These are phyloP conservation scores for Anticlea derivata DNA, from an alignment of 2,888 invertebrate species.

Conservation along the genomic window DNA sequence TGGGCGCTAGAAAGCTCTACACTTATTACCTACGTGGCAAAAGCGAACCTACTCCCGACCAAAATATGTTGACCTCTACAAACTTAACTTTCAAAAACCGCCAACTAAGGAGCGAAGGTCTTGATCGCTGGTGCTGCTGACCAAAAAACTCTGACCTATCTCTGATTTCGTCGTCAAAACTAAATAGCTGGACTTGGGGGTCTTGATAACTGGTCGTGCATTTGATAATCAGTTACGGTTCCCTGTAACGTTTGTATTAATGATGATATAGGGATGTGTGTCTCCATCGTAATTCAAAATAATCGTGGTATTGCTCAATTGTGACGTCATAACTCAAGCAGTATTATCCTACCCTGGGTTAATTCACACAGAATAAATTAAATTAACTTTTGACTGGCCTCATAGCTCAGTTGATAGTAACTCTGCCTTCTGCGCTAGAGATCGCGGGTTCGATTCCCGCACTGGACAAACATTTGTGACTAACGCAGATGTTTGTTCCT, in stretches of 20 bases:
- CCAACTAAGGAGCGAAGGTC: slow-evolving; percentile 16
- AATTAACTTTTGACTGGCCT: too few relatives aligned
- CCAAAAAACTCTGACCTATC: slow-evolving; percentile 27
- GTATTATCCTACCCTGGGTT: background rate
- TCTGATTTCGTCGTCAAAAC: slow-evolving; percentile 15
- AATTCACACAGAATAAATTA: too few relatives aligned
- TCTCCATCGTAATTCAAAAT: slow-evolving; percentile 33
- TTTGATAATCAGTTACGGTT: slow-evolving; percentile 70
- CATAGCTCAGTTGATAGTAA: too few relatives aligned
- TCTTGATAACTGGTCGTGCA: slow-evolving; percentile 51
- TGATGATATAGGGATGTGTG: slow-evolving; percentile 66
- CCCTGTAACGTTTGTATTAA: slow-evolving; percentile 65
- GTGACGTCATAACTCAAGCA: slow-evolving; percentile 18
- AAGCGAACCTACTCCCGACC: slow-evolving; percentile 58
- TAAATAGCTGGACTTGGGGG: slow-evolving; percentile 24
- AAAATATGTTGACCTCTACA: slow-evolving; percentile 45
- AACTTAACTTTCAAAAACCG: slow-evolving; percentile 27
- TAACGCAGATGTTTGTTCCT: too few relatives aligned
- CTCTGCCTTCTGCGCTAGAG: too few relatives aligned
- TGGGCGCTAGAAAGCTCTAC: slow-evolving; percentile 74
- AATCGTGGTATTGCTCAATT: slow-evolving; percentile 16
- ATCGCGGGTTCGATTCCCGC: too few relatives aligned
- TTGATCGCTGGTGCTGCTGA: slow-evolving; percentile 9
- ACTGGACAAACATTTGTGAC: too few relatives aligned
- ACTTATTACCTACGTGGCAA: slow-evolving; percentile 70